Evolutionary conservation across 1,140 invertebrate genomes (phyloP), one percentile per base, ranked within the genome.

Genomic region (Danaus plexippus): DNA sequence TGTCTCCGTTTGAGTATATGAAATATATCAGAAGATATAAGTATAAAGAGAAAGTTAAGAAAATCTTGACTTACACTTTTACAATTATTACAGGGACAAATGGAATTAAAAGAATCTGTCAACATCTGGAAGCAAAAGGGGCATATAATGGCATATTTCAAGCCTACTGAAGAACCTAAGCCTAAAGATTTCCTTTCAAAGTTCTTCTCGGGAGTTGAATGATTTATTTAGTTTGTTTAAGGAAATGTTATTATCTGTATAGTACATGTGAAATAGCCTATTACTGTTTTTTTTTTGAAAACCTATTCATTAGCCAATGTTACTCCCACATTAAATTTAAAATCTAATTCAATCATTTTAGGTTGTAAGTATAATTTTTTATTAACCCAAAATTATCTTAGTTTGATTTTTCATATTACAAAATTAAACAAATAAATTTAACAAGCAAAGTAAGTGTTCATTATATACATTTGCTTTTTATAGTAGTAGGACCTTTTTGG

Each of bases 171-270:
- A 53, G 93, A 96, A 67, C 92, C 92, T 8, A 96, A 96, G 82
- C 95, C 96, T 32, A 92, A 91, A 68, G 95, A 96, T 87, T 99
- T 99, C 82, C 87, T 98, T n/a, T 94, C 93, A 1, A 98, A 98
- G 87, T 99, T 98, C 76, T 88, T 94, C 52, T 77, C 89, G 57
- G 92, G 92, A 52, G 89, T 91, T 49, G 89, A 92, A 61, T 91
- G 87, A 87, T 59, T 64, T 43, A 50, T n/a, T 41, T 32, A 43
- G 1, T 44, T 43, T 53, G 32, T 32, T 50, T 47, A 53, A 56
- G 40, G 47, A 58, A 45, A 60, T 63, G 49, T 43, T 43, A 56
- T 51, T 49, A 54, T 49, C 13, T 62, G 50, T 61, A 57, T 47
- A 56, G 49, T 41, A 12, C 51, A 60, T 60, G 62, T 54, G 52